phyloP scores from a whole-genome alignment of 2,888 invertebrate genomes.

The Protula sp. region DNA sequence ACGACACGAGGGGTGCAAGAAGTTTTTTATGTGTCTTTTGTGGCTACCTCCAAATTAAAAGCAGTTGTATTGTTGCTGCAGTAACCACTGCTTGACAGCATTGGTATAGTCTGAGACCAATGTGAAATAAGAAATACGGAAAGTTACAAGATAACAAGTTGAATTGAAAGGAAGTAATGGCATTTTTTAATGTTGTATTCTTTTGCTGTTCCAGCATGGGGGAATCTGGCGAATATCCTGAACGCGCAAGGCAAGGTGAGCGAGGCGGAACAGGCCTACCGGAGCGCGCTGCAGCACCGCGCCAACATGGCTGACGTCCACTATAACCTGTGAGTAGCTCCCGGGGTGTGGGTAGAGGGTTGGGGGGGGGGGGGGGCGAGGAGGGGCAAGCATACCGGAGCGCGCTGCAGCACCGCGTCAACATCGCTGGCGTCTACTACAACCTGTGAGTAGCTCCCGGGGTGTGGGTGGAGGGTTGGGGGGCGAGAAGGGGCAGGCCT shows the following conservation, averaged over 20 bases:
- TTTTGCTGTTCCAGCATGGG: constrained; percentile 73
- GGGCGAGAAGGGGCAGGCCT: too few species aligned
- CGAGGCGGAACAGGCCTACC: constrained; percentile 88
- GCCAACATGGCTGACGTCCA: constrained; percentile 99
- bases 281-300: constrained; percentile 81
- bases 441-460: constrained; percentile 76
- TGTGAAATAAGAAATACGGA: too few species aligned
- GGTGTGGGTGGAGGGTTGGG: not conserved
- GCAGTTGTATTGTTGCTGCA: too few species aligned
- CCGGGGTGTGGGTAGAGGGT: not conserved
- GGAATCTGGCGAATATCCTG: constrained; percentile 92
- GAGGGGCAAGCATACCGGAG: constrained; percentile 87
- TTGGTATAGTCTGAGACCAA: too few species aligned
- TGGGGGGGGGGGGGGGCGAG: constrained; percentile 56
- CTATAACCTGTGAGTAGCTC: constrained; percentile 87
- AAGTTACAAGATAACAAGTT: too few species aligned
- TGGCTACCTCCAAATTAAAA: too few species aligned
- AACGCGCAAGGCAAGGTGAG: constrained; percentile 78
- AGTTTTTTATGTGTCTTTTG: too few species aligned
- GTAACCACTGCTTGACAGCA: too few species aligned
- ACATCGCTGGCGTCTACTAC: constrained; percentile 99
- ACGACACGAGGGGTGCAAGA: too few species aligned
- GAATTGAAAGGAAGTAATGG: too few species aligned
- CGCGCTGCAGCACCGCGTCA: constrained; percentile 83
- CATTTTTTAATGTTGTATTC: too few species aligned